Evolutionary conservation across 2,888 invertebrate species (phyloP).

Genomic region (Netelia virgata): DNA sequence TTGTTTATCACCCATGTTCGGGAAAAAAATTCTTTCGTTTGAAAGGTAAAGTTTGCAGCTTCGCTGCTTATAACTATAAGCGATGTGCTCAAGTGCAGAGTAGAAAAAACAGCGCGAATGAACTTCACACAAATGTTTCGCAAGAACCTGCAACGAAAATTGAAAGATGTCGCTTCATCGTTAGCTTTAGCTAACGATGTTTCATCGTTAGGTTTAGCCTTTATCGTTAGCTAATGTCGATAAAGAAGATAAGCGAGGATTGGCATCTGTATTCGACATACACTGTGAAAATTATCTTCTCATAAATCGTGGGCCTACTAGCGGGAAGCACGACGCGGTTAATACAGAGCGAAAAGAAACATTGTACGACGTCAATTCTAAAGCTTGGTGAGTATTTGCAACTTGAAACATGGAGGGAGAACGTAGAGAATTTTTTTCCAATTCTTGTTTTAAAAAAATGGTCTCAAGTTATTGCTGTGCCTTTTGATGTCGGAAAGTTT

Average conservation of each 20-base stretch:
- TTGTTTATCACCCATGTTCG: not conserved
- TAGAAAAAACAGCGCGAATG: too few relatives aligned
- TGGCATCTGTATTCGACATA: constrained; percentile 49
- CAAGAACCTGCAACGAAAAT: constrained; percentile 10
- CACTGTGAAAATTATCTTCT: constrained; percentile 56
- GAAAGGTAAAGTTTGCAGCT: too few relatives aligned
- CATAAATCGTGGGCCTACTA: constrained; percentile 52
- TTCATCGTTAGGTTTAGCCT: too few relatives aligned
- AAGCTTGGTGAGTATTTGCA: constrained; percentile 6
- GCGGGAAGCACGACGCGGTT: constrained; percentile 12
- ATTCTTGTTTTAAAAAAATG: too few relatives aligned
- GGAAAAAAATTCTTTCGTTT: not conserved
- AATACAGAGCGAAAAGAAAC: not conserved
- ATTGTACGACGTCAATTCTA: not conserved
- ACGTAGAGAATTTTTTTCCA: too few relatives aligned
- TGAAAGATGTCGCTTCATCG: constrained; percentile 43
- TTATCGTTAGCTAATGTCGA: constrained; percentile 52
- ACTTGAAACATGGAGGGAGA: not conserved
- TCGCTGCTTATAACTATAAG: too few relatives aligned
- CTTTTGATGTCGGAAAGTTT: constrained; percentile 3
- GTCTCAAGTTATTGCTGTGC: not conserved
- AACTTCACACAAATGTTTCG: too few relatives aligned
- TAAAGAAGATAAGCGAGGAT: constrained; percentile 45
- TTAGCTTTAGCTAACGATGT: too few relatives aligned
- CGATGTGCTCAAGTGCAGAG: too few relatives aligned